Percentiles rank a stretch among this genome's conserved stretches.
phyloP scores from a whole-genome alignment of 1,140 invertebrate genomes.

The Condylostylus longicornis region DNA sequence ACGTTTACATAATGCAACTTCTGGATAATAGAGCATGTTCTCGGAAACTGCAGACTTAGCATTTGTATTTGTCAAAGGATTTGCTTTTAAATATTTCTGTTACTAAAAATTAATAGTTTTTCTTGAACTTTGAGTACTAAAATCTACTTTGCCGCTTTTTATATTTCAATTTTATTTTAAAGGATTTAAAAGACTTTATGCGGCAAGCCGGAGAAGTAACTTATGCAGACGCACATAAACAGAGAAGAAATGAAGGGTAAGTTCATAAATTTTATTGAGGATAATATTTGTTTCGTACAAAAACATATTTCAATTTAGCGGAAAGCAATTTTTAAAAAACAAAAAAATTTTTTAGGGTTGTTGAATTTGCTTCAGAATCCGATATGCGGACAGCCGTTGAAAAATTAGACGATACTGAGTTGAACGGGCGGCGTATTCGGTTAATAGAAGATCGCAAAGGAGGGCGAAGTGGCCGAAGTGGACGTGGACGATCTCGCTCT shows the following conservation, averaged over 20 bases:
- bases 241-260: slow-evolving; percentile 92
- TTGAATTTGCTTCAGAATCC: slow-evolving; percentile 80
- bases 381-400: slow-evolving; percentile 94
- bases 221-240: slow-evolving; percentile 97
- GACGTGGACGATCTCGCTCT: slow-evolving; percentile 45
- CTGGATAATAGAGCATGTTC: too few relatives aligned
- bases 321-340: background rate
- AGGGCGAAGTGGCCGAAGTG: slow-evolving; percentile 36
- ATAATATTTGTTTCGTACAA: background rate
- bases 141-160: too few relatives aligned
- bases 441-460: slow-evolving; percentile 58
- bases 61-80: too few relatives aligned
- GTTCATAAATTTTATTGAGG: slow-evolving; percentile 18
- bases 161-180: too few relatives aligned
- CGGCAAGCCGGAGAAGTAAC: slow-evolving; percentile 97
- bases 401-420: slow-evolving; percentile 88
- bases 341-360: slow-evolving; percentile 55
- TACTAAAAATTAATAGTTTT: too few relatives aligned
- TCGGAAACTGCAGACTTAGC: too few relatives aligned
- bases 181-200: slow-evolving; percentile 99
- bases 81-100: too few relatives aligned
- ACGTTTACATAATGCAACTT: too few relatives aligned
- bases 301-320: background rate
- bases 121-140: too few relatives aligned
- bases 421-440: slow-evolving; percentile 81